A percentile compares a stretch with the other conserved stretches of the same genome.
Evolutionary conservation across 2,113 vertebrate species (phyloP).

Genomic region (Seriola aureovittata): DNA sequence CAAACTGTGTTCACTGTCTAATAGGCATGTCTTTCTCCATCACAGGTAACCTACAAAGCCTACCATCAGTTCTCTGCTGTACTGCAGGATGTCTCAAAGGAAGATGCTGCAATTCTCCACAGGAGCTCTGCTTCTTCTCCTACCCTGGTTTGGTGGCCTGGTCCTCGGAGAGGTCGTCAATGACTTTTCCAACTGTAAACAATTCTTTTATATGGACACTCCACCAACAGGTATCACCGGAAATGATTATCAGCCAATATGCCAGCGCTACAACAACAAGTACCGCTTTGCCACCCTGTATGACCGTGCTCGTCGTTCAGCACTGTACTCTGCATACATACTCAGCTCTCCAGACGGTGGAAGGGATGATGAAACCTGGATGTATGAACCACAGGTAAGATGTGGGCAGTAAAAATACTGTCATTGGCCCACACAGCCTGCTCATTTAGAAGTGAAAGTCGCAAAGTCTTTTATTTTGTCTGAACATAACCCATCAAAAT

Average conservation of each 20-base stretch:
- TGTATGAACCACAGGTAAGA: neutral
- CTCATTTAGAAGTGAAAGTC: too few relatives aligned
- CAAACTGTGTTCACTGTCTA: too few relatives aligned
- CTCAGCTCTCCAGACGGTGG: neutral
- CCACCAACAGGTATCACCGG: conserved; percentile 7
- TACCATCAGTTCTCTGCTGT: neutral
- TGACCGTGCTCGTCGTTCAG: neutral
- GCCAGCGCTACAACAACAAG: conserved; percentile 51
- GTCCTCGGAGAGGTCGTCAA: conserved; percentile 32
- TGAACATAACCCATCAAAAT: neutral
- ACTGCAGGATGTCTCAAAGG: neutral
- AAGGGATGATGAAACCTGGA: neutral
- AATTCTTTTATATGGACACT: conserved; percentile 40
- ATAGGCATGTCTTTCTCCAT: neutral
- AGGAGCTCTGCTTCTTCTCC: conserved; percentile 16
- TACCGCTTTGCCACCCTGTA: conserved; percentile 63
- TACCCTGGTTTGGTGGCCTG: neutral
- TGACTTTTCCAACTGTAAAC: conserved; percentile 36
- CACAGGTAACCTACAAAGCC: neutral
- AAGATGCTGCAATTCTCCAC: neutral
- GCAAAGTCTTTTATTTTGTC: neutral
- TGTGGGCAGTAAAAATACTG: neutral
- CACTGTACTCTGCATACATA: neutral
- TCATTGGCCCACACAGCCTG: neutral
- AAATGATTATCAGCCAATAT: conserved; percentile 26